Evolutionary conservation across 2,797 vertebrate species (phyloP), one percentile per base, ranked within the genome.

Genomic region (Potorous gilbertii): DNA sequence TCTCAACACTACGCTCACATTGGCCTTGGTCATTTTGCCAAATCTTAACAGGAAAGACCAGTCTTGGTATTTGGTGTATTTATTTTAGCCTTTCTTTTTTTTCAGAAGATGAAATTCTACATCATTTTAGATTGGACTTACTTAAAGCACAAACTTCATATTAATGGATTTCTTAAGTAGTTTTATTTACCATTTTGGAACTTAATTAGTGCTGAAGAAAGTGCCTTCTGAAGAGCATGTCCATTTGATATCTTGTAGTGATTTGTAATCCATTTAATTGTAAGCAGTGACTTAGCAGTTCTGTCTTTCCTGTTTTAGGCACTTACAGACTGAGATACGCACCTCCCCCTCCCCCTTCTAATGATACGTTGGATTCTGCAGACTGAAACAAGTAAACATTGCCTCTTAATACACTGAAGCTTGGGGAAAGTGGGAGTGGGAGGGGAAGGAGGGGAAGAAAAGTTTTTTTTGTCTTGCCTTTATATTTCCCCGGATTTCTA

Each of bases 271-370:
- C 89, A 1, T 96, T 95, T 54, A 50, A 0, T 96, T 97, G 91
- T 94, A 74, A 96, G 55, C 97, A 54, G 96, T 98, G 97, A 98
- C 98, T 98, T 97, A 98, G 98, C 97, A 92, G 95, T 98, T 98
- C 98, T 99, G 98, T 99, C 98, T 99, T 98, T 99, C 99, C 98
- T 98, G 95, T 99, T 99, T 97, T 99, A 99, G 99, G 99, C 99
- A 99, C 99, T 98, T 99, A 99, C 99, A 99, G 99, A 98, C 99
- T 99, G 98, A 99, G 99, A 98, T 99, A 99, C 97, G 98, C 99
- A 97, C 99, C 99, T 98, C 98, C 99, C 98, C 99, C 99, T 98
- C 98, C 99, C 98, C 99, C 99, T 98, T 98, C 99, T 98, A 99
- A 99, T 98, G 99, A 99, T 98, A 98, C 99, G 98, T 99, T 99